Conservation (phyloP, 2,797 vertebrate species). For the Pterois miles region DNA sequence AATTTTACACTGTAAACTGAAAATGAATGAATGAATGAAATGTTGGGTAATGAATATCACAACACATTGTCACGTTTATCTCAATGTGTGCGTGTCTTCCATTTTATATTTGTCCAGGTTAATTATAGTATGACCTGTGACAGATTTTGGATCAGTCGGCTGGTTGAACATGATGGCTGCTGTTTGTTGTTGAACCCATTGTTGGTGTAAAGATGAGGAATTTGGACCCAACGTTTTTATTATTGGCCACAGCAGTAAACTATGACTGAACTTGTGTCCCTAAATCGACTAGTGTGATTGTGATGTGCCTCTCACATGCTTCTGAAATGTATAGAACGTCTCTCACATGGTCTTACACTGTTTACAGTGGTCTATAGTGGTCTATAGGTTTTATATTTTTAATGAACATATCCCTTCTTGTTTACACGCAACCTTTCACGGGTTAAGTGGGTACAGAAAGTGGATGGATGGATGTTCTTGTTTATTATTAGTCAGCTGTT, state of each 20-base stretch:
- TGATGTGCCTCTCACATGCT: neutral
- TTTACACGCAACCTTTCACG: constrained; percentile 32
- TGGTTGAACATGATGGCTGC: neutral
- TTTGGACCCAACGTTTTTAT: too few relatives aligned
- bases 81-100: too few relatives aligned
- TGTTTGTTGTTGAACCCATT: neutral
- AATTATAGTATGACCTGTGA: neutral
- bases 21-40: too few relatives aligned
- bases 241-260: too few relatives aligned
- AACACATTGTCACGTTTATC: too few relatives aligned
- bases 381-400: constrained; percentile 25
- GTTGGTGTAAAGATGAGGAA: neutral
- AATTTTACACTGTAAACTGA: too few relatives aligned
- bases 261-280: too few relatives aligned
- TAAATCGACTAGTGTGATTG: neutral
- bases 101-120: neutral
- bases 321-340: neutral
- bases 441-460: constrained; percentile 26
- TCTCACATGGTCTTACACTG: neutral
- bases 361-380: neutral
- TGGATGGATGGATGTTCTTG: constrained; percentile 20
- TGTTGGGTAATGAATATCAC: too few relatives aligned
- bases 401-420: constrained; percentile 31
- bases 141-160: neutral
- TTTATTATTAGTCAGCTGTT: constrained; percentile 56